Percentiles rank a stretch among this genome's conserved stretches.
Conservation (phyloP, 2,888 invertebrate genomes). For the Phaonia tiefii region DNA sequence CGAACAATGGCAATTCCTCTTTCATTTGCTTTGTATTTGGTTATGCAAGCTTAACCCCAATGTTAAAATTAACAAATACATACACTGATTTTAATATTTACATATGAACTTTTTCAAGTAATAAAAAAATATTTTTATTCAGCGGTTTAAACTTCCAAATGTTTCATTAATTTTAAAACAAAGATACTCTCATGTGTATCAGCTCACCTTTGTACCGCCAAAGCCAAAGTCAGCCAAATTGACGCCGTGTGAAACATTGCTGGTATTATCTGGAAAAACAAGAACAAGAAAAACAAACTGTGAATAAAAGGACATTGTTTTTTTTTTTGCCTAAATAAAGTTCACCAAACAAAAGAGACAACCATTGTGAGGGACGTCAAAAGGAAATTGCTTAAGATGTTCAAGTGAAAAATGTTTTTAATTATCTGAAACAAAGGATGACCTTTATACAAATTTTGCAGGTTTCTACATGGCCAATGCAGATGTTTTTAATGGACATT, state of each 20-base stretch:
- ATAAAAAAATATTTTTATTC: too few relatives aligned
- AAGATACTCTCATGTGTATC: too few relatives aligned
- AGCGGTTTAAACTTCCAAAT: too few relatives aligned
- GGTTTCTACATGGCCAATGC: too few relatives aligned
- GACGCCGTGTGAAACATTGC: slow-evolving; percentile 96
- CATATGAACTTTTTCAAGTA: too few relatives aligned
- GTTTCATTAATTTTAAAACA: too few relatives aligned
- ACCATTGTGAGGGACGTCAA: background rate
- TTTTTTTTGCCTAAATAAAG: background rate
- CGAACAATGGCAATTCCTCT: too few relatives aligned
- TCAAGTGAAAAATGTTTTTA: background rate
- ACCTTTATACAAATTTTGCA: too few relatives aligned
- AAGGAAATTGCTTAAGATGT: background rate
- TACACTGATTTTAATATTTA: too few relatives aligned
- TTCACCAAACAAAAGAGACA: background rate
- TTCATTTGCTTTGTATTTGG: too few relatives aligned
- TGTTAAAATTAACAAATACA: too few relatives aligned
- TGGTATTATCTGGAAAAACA: slow-evolving; percentile 83
- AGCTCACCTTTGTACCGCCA: slow-evolving; percentile 90
- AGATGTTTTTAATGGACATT: background rate
- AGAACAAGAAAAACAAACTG: slow-evolving; percentile 39
- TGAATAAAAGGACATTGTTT: slow-evolving; percentile 20
- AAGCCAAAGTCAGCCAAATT: slow-evolving; percentile 94
- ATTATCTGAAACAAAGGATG: slow-evolving; percentile 27
- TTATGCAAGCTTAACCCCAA: too few relatives aligned